These are phyloP conservation scores for Hipparchia sbordonii DNA, from an alignment of 2,888 invertebrate species.

Conservation along the genomic window DNA sequence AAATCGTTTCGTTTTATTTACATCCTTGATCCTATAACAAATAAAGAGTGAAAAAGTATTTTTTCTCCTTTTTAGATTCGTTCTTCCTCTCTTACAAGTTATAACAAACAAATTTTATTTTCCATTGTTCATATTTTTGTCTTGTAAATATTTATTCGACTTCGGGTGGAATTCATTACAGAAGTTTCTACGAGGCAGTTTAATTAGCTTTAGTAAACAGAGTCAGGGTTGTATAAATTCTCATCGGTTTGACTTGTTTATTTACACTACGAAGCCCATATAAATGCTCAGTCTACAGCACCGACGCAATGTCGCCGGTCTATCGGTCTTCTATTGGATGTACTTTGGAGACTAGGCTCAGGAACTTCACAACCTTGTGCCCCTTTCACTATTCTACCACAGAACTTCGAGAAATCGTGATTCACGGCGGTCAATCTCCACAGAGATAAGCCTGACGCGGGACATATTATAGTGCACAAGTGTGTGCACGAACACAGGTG, in stretches of 20 bases:
- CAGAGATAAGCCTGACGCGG: too few species aligned
- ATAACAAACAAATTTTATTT: constrained; percentile 8
- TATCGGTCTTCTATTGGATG: too few species aligned
- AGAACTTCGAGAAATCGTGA: too few species aligned
- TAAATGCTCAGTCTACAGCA: too few species aligned
- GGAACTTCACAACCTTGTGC: too few species aligned
- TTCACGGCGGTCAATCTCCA: too few species aligned
- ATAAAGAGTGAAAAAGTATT: not conserved
- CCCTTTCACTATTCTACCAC: too few species aligned
- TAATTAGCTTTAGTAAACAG: constrained; percentile 15
- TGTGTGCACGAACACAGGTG: too few species aligned
- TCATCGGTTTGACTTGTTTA: not conserved
- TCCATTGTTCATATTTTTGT: constrained; percentile 8
- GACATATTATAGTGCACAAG: too few species aligned
- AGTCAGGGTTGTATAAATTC: not conserved
- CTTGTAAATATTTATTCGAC: constrained; percentile 12
- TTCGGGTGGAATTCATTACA: not conserved
- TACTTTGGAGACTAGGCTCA: too few species aligned
- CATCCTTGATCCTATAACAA: not conserved
- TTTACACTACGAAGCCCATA: not conserved
- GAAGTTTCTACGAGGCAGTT: constrained; percentile 4
- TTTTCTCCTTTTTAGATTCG: not conserved
- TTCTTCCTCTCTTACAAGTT: not conserved
- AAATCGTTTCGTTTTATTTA: not conserved
- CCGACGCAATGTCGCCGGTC: too few species aligned